Evolutionary conservation across 2,797 vertebrate genomes (phyloP).

Genomic region (Dendrocincla tyrannina): DNA sequence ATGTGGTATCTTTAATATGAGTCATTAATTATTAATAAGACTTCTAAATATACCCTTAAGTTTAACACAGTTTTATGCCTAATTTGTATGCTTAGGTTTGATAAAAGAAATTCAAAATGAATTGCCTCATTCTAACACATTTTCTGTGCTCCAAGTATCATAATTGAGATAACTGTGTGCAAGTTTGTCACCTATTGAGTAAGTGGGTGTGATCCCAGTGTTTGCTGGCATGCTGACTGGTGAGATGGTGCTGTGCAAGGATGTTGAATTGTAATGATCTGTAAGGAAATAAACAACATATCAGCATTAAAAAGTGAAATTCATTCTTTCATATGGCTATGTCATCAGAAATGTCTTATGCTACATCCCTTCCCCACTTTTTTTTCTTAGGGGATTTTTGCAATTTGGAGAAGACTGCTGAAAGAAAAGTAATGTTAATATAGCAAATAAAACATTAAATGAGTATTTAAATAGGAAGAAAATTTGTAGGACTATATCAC

Average conservation of each 20-base stretch:
- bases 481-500: not conserved
- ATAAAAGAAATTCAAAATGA: not conserved
- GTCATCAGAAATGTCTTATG: not conserved
- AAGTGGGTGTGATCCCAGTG: conserved; percentile 23
- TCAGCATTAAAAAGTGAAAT: conserved; percentile 7
- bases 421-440: not conserved
- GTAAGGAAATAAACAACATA: conserved; percentile 67
- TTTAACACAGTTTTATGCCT: not conserved
- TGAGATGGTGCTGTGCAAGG: conserved; percentile 10
- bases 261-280: conserved; percentile 51
- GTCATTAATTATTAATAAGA: not conserved
- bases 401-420: not conserved
- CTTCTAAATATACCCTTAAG: not conserved
- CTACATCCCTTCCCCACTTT: not conserved
- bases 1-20: not conserved
- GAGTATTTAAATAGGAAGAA: not conserved
- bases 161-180: conserved; percentile 47
- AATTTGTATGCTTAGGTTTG: not conserved
- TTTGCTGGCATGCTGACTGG: conserved; percentile 10
- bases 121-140: not conserved
- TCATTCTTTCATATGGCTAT: not conserved
- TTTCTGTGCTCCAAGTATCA: not conserved
- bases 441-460: not conserved
- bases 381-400: not conserved
- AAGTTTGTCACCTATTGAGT: conserved; percentile 73